Base-by-base conservation (phyloP, 2,797 vertebrate genomes). In the Eupleurogrammus muticus region DNA sequence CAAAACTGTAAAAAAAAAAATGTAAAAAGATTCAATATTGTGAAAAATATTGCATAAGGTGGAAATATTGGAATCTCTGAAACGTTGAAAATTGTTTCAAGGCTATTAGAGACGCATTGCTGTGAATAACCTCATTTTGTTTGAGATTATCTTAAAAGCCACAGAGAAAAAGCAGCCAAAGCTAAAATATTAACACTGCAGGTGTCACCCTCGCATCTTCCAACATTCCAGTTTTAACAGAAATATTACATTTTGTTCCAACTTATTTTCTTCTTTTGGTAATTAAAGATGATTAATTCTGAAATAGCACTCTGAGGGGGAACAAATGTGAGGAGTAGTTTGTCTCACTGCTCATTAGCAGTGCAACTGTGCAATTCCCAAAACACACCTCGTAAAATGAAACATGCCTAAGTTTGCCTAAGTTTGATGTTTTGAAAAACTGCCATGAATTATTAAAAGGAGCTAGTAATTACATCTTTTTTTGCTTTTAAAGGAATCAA, bases 281-380 rank as follows among this genome's bases (percentile, higher is more conserved):
- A 73, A 81, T 80, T 80, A 77, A 74, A 84, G 46, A 67, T 67
- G 47, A 82, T 78, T 69, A 36, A 79, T 77, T 77, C 51, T 58
- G 36, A 78, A 78, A 82, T 57, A 69, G 38, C 21, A 77, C 35
- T 85, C 36, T 19, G 53, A 85, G 17, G 54, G 44, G 46, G 51
- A 79, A 79, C 48, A 34, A 75, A 80, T 73, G 17, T 58, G 38
- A 67, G 61, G 35, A 75, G 63, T 17, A 49, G 66, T 81, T 79
- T 78, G 58, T 84, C 40, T 73, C 65, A 20, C 20, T 74, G 60
- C 46, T 90, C 75, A 86, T 83, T 89, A 85, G 61, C 56, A 67
- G 65, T 50, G 55, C 47, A 73, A 59, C 55, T 3, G 0, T 72
- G 71, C 70, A 82, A 81, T 80, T 35, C 65, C 65, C 36, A 85